These are phyloP conservation scores for Vireo altiloquus DNA, from an alignment of 2,113 vertebrate genomes.

Conservation along the genomic window DNA sequence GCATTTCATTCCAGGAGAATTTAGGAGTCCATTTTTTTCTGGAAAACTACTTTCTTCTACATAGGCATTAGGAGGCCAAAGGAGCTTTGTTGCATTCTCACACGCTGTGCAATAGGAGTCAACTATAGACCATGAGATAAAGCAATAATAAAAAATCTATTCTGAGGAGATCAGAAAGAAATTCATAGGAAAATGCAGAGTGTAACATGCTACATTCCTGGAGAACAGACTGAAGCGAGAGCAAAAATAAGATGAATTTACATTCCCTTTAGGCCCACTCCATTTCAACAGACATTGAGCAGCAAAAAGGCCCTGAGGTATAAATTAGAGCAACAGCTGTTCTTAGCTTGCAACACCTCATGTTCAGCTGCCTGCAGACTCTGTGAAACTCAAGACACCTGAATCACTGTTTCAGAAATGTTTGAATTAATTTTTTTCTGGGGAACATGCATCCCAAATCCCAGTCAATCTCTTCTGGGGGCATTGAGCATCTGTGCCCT, in stretches of 20 bases:
- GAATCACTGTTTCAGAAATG: not conserved
- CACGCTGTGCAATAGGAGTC: not conserved
- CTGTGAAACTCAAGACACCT: not conserved
- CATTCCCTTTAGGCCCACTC: not conserved
- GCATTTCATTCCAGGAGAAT: not conserved
- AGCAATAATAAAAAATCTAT: not conserved
- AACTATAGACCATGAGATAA: not conserved
- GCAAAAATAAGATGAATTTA: not conserved
- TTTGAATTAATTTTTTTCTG: not conserved
- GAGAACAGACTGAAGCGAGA: not conserved
- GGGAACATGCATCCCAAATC: not conserved
- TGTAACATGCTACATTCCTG: not conserved
- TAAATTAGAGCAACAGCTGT: constrained; percentile 38
- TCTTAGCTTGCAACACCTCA: not conserved
- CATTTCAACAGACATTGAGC: not conserved
- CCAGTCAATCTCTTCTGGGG: not conserved
- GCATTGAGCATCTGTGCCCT: not conserved
- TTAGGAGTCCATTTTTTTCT: not conserved
- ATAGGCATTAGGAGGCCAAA: not conserved
- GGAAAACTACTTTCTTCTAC: not conserved
- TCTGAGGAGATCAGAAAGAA: not conserved
- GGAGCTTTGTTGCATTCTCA: not conserved
- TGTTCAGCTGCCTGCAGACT: not conserved
- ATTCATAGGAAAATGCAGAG: not conserved
- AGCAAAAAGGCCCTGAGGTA: constrained; percentile 17